A percentile compares a stretch with the other conserved stretches of the same genome.
Conservation (phyloP, 2,888 invertebrate genomes). For the Diarsia rubi region DNA sequence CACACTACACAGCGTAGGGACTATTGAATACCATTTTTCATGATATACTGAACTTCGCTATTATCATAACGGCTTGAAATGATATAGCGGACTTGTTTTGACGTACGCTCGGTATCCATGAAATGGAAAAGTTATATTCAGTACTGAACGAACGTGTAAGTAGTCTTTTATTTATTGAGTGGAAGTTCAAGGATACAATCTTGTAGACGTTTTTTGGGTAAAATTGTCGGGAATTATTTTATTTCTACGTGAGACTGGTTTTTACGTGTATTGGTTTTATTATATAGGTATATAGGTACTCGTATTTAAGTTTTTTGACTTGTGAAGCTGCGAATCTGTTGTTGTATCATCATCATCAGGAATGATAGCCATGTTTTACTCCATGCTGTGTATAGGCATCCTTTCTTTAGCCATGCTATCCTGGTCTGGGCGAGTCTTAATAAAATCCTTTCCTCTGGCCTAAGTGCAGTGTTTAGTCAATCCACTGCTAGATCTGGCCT, state of each 20-base stretch:
- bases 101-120: slow-evolving; percentile 59
- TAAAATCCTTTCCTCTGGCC: background rate
- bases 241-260: background rate
- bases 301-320: background rate
- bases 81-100: slow-evolving; percentile 73
- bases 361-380: background rate
- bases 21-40: slow-evolving; percentile 76
- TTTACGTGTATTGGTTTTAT: background rate
- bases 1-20: slow-evolving; percentile 60
- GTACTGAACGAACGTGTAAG: slow-evolving; percentile 47
- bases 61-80: slow-evolving; percentile 75
- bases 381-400: background rate
- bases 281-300: background rate
- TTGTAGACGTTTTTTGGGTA: slow-evolving; percentile 16
- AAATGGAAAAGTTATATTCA: slow-evolving; percentile 63
- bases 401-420: background rate
- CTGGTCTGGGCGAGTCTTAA: background rate
- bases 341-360: background rate
- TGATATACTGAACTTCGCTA: slow-evolving; percentile 73
- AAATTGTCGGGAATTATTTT: slow-evolving; percentile 24
- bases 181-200: slow-evolving; percentile 39
- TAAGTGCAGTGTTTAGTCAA: background rate
- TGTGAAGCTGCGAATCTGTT: background rate
- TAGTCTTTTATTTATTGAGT: slow-evolving; percentile 49
- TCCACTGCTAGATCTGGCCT: too few species aligned